These are phyloP conservation scores for Linurgus olivaceus DNA, from an alignment of 2,797 vertebrate species.

Conservation along the genomic window DNA sequence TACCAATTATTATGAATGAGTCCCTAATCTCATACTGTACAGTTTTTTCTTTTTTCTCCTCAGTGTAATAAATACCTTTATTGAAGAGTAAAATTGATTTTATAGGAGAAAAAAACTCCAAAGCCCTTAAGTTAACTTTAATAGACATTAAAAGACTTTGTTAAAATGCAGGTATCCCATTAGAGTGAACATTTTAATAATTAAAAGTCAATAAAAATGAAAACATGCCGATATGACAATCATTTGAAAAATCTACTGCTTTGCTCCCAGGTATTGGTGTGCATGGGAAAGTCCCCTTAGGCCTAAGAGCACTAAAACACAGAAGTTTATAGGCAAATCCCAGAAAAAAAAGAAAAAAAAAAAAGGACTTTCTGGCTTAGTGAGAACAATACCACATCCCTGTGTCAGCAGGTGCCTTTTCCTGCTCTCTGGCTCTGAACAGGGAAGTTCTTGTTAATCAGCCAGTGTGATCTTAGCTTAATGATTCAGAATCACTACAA, in stretches of 20 bases:
- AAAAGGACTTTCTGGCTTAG: neutral
- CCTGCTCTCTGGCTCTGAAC: neutral
- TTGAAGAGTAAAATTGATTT: slow-evolving; percentile 47
- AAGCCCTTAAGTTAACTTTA: slow-evolving; percentile 60
- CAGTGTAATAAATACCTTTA: slow-evolving; percentile 37
- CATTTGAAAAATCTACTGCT: neutral
- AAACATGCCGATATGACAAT: neutral
- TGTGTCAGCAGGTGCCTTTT: neutral
- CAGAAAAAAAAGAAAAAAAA: neutral
- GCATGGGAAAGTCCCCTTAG: rapidly evolving
- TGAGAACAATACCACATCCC: neutral
- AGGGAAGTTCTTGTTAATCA: neutral
- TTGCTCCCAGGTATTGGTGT: neutral
- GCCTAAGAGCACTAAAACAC: rapidly evolving
- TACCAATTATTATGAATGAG: neutral
- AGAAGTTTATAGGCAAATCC: neutral
- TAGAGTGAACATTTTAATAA: slow-evolving; percentile 49
- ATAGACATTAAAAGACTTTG: slow-evolving; percentile 39
- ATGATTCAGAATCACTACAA: neutral
- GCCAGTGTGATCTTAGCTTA: neutral
- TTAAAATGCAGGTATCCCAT: slow-evolving; percentile 43
- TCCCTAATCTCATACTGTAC: neutral
- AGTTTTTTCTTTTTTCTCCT: slow-evolving; percentile 2
- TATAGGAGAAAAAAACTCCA: neutral
- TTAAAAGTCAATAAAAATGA: slow-evolving; percentile 39